Base-by-base conservation (phyloP, 2,113 vertebrate species). In the Oryzias melastigma region DNA sequence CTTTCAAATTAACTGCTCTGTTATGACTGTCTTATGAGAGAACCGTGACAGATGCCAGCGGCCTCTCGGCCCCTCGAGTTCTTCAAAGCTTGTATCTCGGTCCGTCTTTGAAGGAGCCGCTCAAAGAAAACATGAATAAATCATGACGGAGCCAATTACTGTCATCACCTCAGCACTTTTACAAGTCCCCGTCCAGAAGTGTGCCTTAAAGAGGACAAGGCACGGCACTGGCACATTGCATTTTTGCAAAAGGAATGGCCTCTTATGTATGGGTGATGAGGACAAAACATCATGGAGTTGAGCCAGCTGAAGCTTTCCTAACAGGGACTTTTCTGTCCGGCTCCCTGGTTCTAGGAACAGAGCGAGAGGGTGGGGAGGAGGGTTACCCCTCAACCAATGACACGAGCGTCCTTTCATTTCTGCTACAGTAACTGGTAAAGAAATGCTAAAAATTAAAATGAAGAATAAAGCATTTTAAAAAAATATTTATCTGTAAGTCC, bases 141-240 rank as follows among this genome's bases (percentile, higher is more conserved):
- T 54, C 53, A 57, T 57, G 67, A 40, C 18, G 2, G 46, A 22
- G 41, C 58, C 67, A 63, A 63, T 74, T 68, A 69, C 61, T 42
- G 48, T 53, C 48, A 18, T 68, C 59, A 56, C 45, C 47, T 46
- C 14, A 13, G 51, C 27, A 42, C 58, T 58, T 58, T 63, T 48
- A 54, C 54, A 48, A 66, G 25, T 60, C 56, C 52, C 60, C 29
- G 47, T 59, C 64, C 15, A 52, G 24, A 8, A 44, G 35, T 52
- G 5, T 44, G 25, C 49, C 22, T 54, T 44, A 66, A 60, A 62
- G 45, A 49, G 24, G 53, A 59, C 63, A 52, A 73, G 70, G 18
- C 16, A 12, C 5, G 3, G 52, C 24, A 17, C 15, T 40, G 20
- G 25, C 47, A 22, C 15, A 24, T 14, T 4, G 14, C 0, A 10